These are phyloP conservation scores for Leptinotarsa tumamoca DNA, from an alignment of 2,888 invertebrate species.

Conservation along the genomic window DNA sequence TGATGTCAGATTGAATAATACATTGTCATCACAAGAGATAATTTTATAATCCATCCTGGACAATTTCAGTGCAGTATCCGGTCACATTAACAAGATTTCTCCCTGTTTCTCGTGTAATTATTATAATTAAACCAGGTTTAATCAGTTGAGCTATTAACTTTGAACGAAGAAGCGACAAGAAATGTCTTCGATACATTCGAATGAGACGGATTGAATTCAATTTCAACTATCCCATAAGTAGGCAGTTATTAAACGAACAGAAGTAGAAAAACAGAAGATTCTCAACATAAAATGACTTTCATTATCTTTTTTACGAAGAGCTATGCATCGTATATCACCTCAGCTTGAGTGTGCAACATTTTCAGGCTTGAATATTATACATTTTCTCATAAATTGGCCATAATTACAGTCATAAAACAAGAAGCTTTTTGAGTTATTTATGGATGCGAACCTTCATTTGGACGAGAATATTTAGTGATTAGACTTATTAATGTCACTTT, in stretches of 20 bases:
- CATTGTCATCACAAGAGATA: too few relatives aligned
- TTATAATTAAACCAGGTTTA: constrained; percentile 11
- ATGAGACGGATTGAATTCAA: constrained; percentile 16
- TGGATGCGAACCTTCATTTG: constrained; percentile 27
- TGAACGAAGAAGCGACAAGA: constrained; percentile 3
- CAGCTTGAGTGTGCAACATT: constrained; percentile 34
- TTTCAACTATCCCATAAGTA: constrained; percentile 25
- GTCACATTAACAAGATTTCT: neutral
- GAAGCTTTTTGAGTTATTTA: constrained; percentile 42
- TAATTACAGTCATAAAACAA: constrained; percentile 55
- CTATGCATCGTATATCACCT: constrained; percentile 19
- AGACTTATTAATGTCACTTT: constrained; percentile 10
- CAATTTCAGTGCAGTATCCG: neutral
- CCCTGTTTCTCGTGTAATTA: neutral
- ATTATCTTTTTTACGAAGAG: constrained; percentile 31
- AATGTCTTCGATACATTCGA: constrained; percentile 4
- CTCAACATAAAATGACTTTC: constrained; percentile 33
- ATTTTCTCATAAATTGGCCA: constrained; percentile 53
- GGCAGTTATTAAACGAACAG: constrained; percentile 21
- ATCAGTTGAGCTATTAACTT: constrained; percentile 10
- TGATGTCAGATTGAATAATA: too few relatives aligned
- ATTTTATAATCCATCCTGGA: neutral
- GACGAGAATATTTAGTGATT: constrained; percentile 13
- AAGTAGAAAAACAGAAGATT: constrained; percentile 23
- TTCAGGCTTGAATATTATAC: constrained; percentile 40